These are phyloP conservation scores for Hippoglossus hippoglossus DNA, from an alignment of 2,797 vertebrate genomes.

Conservation along the genomic window DNA sequence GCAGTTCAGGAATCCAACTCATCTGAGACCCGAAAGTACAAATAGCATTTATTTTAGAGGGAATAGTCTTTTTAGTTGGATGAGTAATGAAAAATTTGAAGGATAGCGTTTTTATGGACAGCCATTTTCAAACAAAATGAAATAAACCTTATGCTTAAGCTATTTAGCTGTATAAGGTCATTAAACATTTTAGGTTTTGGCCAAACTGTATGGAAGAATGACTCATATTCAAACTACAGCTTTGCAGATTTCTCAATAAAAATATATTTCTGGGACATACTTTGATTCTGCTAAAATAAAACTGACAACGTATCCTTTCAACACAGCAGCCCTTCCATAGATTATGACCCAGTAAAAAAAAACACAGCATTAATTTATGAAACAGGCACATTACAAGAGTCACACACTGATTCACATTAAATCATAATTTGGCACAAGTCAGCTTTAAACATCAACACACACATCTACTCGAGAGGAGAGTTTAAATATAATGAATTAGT, in stretches of 20 bases:
- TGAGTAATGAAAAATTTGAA: conserved; percentile 15
- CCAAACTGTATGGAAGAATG: background rate
- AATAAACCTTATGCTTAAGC: conserved; percentile 9
- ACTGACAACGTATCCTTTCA: background rate
- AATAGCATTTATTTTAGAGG: conserved; percentile 62
- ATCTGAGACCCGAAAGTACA: conserved; percentile 38
- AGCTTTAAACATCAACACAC: conserved; percentile 37
- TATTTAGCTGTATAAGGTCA: background rate
- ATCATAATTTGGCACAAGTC: conserved; percentile 56
- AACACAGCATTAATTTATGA: conserved; percentile 14
- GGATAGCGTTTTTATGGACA: conserved; percentile 11
- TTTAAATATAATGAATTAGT: conserved; percentile 30
- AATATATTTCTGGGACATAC: conserved; percentile 1
- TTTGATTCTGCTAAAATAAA: conserved; percentile 1
- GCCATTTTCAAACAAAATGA: conserved; percentile 10
- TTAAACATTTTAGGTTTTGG: background rate
- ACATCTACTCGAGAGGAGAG: background rate
- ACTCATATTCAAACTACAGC: background rate
- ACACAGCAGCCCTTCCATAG: conserved; percentile 25
- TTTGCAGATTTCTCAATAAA: conserved; percentile 30
- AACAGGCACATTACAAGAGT: conserved; percentile 45
- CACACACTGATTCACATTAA: conserved; percentile 43
- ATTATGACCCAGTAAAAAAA: conserved; percentile 11
- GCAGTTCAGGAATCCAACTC: background rate
- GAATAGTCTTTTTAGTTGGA: conserved; percentile 5